Evolutionary conservation across 2,888 invertebrate genomes (phyloP).

Genomic region (Anagyrus pseudococci): DNA sequence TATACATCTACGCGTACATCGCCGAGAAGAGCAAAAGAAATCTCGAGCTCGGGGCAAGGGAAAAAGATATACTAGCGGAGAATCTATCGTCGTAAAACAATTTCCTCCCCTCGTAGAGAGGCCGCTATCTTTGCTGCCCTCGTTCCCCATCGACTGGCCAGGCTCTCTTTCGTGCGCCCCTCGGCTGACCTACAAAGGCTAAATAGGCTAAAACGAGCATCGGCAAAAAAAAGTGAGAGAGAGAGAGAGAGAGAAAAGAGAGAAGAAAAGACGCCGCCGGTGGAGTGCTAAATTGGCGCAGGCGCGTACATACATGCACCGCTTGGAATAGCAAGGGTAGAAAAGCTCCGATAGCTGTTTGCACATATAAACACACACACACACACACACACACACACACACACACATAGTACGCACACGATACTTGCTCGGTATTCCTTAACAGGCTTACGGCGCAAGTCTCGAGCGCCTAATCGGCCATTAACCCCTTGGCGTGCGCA

Average conservation of each 20-base stretch:
- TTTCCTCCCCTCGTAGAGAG: not conserved
- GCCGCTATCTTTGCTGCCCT: not conserved
- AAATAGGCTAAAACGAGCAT: not conserved
- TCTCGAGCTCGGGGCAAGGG: too few relatives aligned
- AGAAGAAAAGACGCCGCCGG: not conserved
- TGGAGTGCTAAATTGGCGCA: not conserved
- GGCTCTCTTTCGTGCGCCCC: not conserved
- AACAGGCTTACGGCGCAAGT: conserved; percentile 41
- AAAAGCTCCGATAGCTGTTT: not conserved
- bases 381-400: too few relatives aligned
- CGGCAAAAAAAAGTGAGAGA: not conserved
- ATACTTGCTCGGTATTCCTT: conserved; percentile 45
- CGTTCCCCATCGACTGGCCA: too few relatives aligned
- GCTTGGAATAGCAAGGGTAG: not conserved
- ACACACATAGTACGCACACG: too few relatives aligned
- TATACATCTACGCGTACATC: too few relatives aligned
- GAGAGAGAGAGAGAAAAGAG: not conserved
- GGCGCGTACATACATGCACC: not conserved
- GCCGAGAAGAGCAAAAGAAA: too few relatives aligned
- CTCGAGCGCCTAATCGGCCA: conserved; percentile 45
- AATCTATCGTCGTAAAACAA: not conserved
- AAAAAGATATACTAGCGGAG: too few relatives aligned
- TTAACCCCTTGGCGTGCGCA: conserved; percentile 45
- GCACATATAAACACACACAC: too few relatives aligned
- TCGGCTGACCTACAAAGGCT: not conserved